Percentiles rank a stretch among this genome's conserved stretches.
phyloP scores from a whole-genome alignment of 2,888 invertebrate species.

The Rhagophthalmus giganteus region DNA sequence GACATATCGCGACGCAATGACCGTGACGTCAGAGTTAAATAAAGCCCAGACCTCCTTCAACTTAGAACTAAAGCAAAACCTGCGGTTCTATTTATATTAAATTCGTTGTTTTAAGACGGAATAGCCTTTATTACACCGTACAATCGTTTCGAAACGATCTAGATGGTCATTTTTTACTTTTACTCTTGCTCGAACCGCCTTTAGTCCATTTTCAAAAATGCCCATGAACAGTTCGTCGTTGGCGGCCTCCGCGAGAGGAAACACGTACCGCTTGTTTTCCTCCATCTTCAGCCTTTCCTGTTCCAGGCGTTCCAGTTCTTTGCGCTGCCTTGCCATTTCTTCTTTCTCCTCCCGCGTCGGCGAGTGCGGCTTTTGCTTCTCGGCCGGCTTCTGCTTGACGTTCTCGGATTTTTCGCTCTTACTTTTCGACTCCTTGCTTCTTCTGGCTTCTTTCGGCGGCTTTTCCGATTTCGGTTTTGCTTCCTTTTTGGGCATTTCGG shows the following conservation, averaged over 20 bases:
- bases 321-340: conserved; percentile 40
- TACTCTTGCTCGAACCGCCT: neutral
- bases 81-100: conserved; percentile 10
- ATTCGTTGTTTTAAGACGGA: conserved; percentile 1
- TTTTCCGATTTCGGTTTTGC: conserved; percentile 39
- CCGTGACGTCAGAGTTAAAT: conserved; percentile 22
- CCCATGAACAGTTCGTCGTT: conserved; percentile 46
- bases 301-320: conserved; percentile 41
- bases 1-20: conserved; percentile 22
- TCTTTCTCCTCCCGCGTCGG: conserved; percentile 43
- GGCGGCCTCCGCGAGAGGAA: conserved; percentile 50
- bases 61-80: conserved; percentile 11
- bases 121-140: too few relatives aligned
- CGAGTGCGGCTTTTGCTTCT: conserved; percentile 34
- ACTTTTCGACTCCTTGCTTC: conserved; percentile 32
- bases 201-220: conserved; percentile 46
- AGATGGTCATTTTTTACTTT: too few relatives aligned
- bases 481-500: conserved; percentile 38
- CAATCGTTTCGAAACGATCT: too few relatives aligned
- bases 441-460: conserved; percentile 31
- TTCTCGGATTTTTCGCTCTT: conserved; percentile 39
- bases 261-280: conserved; percentile 48
- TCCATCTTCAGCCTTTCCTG: conserved; percentile 39
- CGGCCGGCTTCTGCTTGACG: conserved; percentile 31
- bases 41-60: conserved; percentile 2